Evolutionary conservation across 1,140 invertebrate species (phyloP).

Genomic region (Acyrthosiphon pisum): DNA sequence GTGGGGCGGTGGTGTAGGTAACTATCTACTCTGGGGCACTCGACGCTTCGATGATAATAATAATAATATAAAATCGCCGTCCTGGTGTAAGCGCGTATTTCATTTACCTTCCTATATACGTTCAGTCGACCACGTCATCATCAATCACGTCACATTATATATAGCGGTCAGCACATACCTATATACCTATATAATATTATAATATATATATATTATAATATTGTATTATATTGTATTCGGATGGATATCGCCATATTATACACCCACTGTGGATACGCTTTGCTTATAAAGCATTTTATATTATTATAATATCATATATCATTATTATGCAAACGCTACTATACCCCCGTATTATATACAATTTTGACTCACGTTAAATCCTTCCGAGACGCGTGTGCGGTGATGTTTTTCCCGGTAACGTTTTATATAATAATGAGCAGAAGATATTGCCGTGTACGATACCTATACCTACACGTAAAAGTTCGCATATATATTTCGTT

Average conservation of each 20-base stretch:
- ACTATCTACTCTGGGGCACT: neutral
- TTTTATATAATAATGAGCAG: neutral
- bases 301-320: neutral
- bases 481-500: neutral
- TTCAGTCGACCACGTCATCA: neutral
- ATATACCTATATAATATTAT: too few relatives aligned
- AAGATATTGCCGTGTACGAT: neutral
- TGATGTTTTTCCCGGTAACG: neutral
- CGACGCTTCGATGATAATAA: neutral
- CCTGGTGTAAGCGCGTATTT: neutral
- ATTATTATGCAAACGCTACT: neutral
- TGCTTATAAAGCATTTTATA: neutral
- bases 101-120: neutral
- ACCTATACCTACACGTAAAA: neutral
- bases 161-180: neutral
- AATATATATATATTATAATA: neutral
- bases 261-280: neutral
- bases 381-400: neutral
- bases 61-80: neutral
- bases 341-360: neutral
- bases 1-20: neutral
- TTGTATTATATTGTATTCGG: too few relatives aligned
- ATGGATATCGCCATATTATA: neutral
- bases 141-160: neutral
- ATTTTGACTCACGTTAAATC: neutral